These are phyloP conservation scores for Daboia siamensis DNA, from an alignment of 2,113 vertebrate species.

Conservation along the genomic window DNA sequence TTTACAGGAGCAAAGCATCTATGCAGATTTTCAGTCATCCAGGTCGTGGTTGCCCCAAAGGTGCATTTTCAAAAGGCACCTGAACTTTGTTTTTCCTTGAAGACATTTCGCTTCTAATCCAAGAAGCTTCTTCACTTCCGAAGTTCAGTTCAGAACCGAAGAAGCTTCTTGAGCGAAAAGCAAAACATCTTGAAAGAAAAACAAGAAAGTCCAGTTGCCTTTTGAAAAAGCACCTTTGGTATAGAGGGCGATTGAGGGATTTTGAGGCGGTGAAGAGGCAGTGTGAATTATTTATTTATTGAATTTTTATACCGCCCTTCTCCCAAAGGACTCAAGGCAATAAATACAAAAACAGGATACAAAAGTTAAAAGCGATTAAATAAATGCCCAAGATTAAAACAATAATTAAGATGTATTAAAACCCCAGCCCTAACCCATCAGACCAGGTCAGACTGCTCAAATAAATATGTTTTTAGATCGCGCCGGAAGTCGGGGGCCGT, in stretches of 20 bases:
- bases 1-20: background rate
- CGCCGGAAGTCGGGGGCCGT: too few relatives aligned
- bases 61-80: background rate
- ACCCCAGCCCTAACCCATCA: too few relatives aligned
- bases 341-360: too few relatives aligned
- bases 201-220: background rate
- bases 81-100: background rate
- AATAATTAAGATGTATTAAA: too few relatives aligned
- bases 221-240: background rate
- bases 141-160: background rate
- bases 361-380: too few relatives aligned
- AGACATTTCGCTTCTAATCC: background rate
- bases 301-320: too few relatives aligned
- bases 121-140: background rate
- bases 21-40: background rate
- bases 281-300: background rate
- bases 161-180: background rate
- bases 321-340: too few relatives aligned
- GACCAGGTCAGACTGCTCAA: too few relatives aligned
- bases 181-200: background rate
- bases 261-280: background rate
- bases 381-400: too few relatives aligned
- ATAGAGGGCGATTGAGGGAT: background rate
- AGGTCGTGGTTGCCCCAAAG: background rate
- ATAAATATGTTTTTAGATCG: too few relatives aligned